These are phyloP conservation scores for Bathynomus jamesi DNA, from an alignment of 1,140 invertebrate species.

Conservation along the genomic window DNA sequence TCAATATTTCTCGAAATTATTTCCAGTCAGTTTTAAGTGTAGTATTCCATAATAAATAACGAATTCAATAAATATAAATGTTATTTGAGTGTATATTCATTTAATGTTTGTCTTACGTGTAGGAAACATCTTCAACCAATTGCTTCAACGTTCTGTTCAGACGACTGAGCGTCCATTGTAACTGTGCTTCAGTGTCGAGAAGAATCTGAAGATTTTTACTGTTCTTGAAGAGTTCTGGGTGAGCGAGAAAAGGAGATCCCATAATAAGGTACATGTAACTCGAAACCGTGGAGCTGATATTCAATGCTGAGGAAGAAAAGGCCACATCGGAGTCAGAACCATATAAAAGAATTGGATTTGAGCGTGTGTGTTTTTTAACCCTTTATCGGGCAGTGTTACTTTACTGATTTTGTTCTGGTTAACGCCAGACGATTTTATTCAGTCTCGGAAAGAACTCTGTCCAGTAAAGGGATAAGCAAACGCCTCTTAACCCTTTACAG, in stretches of 20 bases:
- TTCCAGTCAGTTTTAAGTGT: too few relatives aligned
- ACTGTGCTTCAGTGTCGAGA: neutral
- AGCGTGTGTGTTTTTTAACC: too few relatives aligned
- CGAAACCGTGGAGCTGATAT: neutral
- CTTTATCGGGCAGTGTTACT: too few relatives aligned
- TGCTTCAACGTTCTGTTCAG: neutral
- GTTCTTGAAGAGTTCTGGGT: neutral
- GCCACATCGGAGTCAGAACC: neutral
- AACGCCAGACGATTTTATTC: too few relatives aligned
- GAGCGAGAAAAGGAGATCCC: neutral
- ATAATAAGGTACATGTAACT: conserved; percentile 3
- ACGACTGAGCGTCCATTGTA: neutral
- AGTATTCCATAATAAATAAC: too few relatives aligned
- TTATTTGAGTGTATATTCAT: neutral
- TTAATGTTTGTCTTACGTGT: conserved; percentile 1
- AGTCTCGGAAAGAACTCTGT: too few relatives aligned
- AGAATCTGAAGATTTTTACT: neutral
- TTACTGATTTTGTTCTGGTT: too few relatives aligned
- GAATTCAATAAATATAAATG: too few relatives aligned
- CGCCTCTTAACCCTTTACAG: too few relatives aligned
- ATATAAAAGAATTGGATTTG: neutral
- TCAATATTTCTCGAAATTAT: too few relatives aligned
- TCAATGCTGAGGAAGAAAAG: neutral
- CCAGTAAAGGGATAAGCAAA: too few relatives aligned
- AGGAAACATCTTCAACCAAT: conserved; percentile 7